Conservation (phyloP, 2,797 vertebrate species). For the Hemitrygon akajei region DNA sequence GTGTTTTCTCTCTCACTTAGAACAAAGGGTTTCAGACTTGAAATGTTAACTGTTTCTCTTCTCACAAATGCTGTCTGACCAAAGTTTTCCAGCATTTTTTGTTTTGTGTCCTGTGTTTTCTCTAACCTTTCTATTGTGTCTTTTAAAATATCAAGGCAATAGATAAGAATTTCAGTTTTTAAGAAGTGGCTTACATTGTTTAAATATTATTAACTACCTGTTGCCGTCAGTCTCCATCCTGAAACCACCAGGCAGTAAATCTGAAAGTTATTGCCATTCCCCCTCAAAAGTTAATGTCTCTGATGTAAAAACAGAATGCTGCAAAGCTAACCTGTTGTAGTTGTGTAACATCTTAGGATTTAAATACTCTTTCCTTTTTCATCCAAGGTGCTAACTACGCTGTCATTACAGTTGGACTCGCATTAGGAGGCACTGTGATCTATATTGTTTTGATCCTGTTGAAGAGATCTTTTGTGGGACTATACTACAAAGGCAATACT, state of each 20-base stretch:
- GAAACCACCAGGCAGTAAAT: too few species aligned
- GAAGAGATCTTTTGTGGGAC: conserved; percentile 41
- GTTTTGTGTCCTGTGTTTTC: not conserved
- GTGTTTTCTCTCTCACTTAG: too few species aligned
- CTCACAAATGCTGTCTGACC: too few species aligned
- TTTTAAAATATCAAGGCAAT: too few species aligned
- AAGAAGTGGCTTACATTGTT: not conserved
- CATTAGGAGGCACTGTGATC: conserved; percentile 27
- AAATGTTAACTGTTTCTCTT: too few species aligned
- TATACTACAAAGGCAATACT: conserved; percentile 28
- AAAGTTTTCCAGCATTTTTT: not conserved
- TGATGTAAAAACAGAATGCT: not conserved
- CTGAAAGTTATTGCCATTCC: not conserved
- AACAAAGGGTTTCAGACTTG: too few species aligned
- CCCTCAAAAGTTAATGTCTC: not conserved
- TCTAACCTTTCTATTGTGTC: not conserved
- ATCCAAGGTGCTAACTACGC: conserved; percentile 36
- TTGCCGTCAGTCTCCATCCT: too few species aligned
- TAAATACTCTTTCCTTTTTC: not conserved
- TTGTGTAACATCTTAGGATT: not conserved
- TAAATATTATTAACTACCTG: not conserved
- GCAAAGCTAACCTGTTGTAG: not conserved
- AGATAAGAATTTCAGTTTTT: not conserved
- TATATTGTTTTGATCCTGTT: conserved; percentile 31
- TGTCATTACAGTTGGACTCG: not conserved